Evolutionary conservation across 1,140 invertebrate species (phyloP).

Genomic region (Cydia strobilella): DNA sequence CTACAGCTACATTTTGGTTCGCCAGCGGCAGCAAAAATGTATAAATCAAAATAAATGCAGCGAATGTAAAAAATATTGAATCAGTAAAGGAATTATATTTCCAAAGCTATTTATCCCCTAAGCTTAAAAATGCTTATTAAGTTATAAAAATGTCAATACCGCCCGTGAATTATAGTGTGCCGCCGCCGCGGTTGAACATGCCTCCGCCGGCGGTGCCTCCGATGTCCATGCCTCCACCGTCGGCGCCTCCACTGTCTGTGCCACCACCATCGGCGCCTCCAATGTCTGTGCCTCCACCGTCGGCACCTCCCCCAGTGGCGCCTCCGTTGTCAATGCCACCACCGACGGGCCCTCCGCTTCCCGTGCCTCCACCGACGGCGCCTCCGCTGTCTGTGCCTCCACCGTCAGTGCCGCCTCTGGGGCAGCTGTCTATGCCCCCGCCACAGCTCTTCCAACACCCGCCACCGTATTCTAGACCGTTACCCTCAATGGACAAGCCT

Average conservation of each 20-base stretch:
- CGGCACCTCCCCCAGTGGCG: slow-evolving; percentile 42
- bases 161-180: slow-evolving; percentile 57
- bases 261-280: slow-evolving; percentile 41
- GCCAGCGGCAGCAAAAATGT: not conserved
- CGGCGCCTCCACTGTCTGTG: slow-evolving; percentile 21
- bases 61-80: not conserved
- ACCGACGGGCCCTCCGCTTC: not conserved
- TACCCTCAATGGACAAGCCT: slow-evolving; percentile 36
- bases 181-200: slow-evolving; percentile 54
- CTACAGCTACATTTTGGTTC: not conserved
- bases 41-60: slow-evolving; percentile 22
- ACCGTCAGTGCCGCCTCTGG: slow-evolving; percentile 34
- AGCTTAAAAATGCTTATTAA: not conserved
- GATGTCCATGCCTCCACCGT: slow-evolving; percentile 19
- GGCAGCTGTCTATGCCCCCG: slow-evolving; percentile 41
- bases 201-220: slow-evolving; percentile 44
- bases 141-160: slow-evolving; percentile 57
- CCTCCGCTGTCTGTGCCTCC: slow-evolving; percentile 47
- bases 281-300: slow-evolving; percentile 45
- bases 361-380: slow-evolving; percentile 41
- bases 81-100: too few relatives aligned
- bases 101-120: not conserved
- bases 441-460: slow-evolving; percentile 38
- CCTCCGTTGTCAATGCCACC: slow-evolving; percentile 32
- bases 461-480: slow-evolving; percentile 27